Evolutionary conservation across 2,797 vertebrate species (phyloP).

Genomic region (Micromesistius poutassou): DNA sequence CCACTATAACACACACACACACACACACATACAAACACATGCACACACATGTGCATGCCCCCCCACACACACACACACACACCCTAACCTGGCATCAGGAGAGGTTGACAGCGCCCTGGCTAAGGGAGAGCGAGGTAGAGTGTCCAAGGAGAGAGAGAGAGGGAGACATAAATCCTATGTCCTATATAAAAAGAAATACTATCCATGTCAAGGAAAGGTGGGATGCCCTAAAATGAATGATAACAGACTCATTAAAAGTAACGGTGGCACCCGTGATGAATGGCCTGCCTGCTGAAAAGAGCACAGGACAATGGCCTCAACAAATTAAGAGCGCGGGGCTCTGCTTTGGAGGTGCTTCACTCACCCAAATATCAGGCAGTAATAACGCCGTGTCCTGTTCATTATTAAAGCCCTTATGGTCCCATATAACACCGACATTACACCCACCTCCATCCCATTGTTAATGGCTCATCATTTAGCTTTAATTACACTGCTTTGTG

Average conservation of each 20-base stretch:
- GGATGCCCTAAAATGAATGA: slow-evolving; percentile 85
- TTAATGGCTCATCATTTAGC: slow-evolving; percentile 4
- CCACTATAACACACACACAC: background rate
- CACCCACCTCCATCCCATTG: slow-evolving; percentile 40
- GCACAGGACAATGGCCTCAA: slow-evolving; percentile 71
- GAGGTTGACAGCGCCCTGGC: slow-evolving; percentile 61
- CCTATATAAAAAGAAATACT: slow-evolving; percentile 86
- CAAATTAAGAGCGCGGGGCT: slow-evolving; percentile 73
- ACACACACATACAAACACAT: background rate
- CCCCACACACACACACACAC: slow-evolving; percentile 19
- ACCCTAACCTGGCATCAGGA: slow-evolving; percentile 54
- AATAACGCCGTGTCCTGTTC: slow-evolving; percentile 44
- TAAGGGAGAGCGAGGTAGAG: slow-evolving; percentile 47
- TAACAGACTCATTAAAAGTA: slow-evolving; percentile 87
- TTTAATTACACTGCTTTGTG: slow-evolving; percentile 10
- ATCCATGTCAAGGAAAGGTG: slow-evolving; percentile 82
- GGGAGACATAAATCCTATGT: slow-evolving; percentile 79
- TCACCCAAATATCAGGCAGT: slow-evolving; percentile 56
- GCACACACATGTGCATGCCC: background rate
- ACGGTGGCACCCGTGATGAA: slow-evolving; percentile 79
- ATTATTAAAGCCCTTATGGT: slow-evolving; percentile 34
- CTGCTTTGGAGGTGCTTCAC: slow-evolving; percentile 64
- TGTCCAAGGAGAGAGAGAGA: slow-evolving; percentile 49
- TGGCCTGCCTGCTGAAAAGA: slow-evolving; percentile 71
- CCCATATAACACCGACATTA: slow-evolving; percentile 28